Evolutionary conservation across 1,140 invertebrate species (phyloP).

Genomic region (roundworm (Caenorhabditis elegans)): WBcel235 BX284605.5:5304501-5305000

Average conservation of each 20-base stretch:
- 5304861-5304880: slow-evolving; percentile 67
- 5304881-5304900: slow-evolving; percentile 70
- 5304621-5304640: background rate
- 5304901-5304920: slow-evolving; percentile 94
- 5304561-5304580: background rate
- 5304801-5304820: slow-evolving; percentile 96
- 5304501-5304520: slow-evolving; percentile 13
- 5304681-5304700: background rate
- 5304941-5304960: slow-evolving; percentile 91
- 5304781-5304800: slow-evolving; percentile 98
- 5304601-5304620: slow-evolving; percentile 4
- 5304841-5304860: slow-evolving; percentile 67
- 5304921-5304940: slow-evolving; percentile 95
- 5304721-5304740: slow-evolving; percentile 73
- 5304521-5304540: slow-evolving; percentile 19
- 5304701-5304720: slow-evolving; percentile 74
- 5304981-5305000: no score
- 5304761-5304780: slow-evolving; percentile 82
- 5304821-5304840: slow-evolving; percentile 94
- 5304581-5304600: background rate
- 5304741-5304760: slow-evolving; percentile 85
- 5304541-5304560: slow-evolving; percentile 26
- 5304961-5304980: slow-evolving; percentile 95
- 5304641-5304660: background rate
- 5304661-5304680: background rate